Conservation (phyloP, 2,797 vertebrate species). For the Enteromius fasciolatus region DNA sequence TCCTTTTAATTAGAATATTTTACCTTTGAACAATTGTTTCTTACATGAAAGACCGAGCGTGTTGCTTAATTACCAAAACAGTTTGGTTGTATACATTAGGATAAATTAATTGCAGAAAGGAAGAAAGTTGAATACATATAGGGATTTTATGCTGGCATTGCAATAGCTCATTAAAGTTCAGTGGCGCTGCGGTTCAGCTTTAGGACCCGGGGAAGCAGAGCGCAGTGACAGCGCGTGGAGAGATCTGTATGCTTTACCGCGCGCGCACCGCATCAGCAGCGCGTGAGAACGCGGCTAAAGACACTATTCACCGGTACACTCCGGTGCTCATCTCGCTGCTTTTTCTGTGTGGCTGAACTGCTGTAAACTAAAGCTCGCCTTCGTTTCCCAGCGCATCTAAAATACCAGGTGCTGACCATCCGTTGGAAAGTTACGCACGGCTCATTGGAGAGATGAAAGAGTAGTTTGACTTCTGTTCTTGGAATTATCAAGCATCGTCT, state of each 20-base stretch:
- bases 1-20: neutral
- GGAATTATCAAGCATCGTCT: conserved; percentile 53
- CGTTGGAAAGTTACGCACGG: conserved; percentile 84
- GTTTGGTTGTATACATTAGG: neutral
- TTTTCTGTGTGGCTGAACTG: conserved; percentile 41
- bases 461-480: conserved; percentile 69
- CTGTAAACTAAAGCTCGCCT: conserved; percentile 12
- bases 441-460: conserved; percentile 72
- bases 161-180: neutral
- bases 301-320: conserved; percentile 77
- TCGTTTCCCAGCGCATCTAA: conserved; percentile 4
- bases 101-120: neutral
- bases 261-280: conserved; percentile 79
- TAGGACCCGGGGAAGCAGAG: conserved; percentile 84
- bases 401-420: conserved; percentile 1
- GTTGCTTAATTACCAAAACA: neutral
- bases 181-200: conserved; percentile 69
- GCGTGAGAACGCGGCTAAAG: conserved; percentile 75
- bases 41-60: neutral
- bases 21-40: too few species aligned
- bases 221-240: conserved; percentile 63
- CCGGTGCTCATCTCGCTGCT: conserved; percentile 61
- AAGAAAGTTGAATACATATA: neutral
- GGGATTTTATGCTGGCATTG: neutral
- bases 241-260: conserved; percentile 81